These are phyloP conservation scores for Pherbina coryleti DNA, from an alignment of 2,888 invertebrate species.

Conservation along the genomic window DNA sequence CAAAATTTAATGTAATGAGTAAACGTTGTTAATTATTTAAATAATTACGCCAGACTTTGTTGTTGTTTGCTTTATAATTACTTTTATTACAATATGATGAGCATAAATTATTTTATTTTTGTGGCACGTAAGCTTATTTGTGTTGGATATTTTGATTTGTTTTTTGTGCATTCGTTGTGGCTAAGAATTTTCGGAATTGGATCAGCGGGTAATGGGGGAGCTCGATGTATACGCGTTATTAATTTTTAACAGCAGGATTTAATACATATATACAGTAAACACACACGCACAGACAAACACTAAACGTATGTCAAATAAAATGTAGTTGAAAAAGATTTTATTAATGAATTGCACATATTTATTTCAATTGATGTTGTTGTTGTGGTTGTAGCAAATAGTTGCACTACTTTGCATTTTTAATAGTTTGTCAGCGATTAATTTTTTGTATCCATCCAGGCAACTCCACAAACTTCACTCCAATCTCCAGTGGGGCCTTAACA, in stretches of 20 bases:
- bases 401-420: background rate
- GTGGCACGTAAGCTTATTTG: slow-evolving; percentile 10
- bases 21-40: too few species aligned
- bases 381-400: background rate
- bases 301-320: background rate
- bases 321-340: background rate
- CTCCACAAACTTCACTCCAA: background rate
- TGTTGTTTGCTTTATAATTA: background rate
- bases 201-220: background rate
- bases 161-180: slow-evolving; percentile 20
- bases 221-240: slow-evolving; percentile 20
- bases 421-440: background rate
- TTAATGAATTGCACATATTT: slow-evolving; percentile 18
- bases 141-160: background rate
- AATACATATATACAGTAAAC: slow-evolving; percentile 11
- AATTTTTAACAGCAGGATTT: background rate
- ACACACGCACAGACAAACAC: background rate
- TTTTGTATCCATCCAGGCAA: background rate
- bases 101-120: slow-evolving; percentile 6
- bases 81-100: background rate
- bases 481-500: background rate
- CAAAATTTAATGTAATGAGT: background rate
- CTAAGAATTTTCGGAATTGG: slow-evolving; percentile 12
- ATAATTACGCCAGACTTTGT: background rate
- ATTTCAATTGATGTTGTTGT: too few species aligned